Percentiles rank a stretch among this genome's conserved stretches.
Conservation (phyloP, 2,888 invertebrate species). For the Phaedon cochleariae region DNA sequence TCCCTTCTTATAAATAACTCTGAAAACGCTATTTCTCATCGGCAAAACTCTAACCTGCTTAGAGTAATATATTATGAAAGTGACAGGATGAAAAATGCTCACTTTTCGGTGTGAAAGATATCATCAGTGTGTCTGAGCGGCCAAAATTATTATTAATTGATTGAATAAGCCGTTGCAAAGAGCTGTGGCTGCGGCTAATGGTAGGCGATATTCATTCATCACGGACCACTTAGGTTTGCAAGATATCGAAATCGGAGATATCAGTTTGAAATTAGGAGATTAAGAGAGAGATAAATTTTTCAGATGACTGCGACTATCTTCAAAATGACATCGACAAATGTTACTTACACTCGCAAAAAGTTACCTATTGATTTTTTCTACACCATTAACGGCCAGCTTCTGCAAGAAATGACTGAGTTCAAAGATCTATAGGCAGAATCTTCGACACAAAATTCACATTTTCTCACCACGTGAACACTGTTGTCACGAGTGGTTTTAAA, state of each 20-base stretch:
- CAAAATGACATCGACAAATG: no score
- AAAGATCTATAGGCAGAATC: no score
- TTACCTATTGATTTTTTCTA: no score
- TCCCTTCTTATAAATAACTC: background rate
- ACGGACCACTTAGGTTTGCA: background rate
- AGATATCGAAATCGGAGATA: background rate
- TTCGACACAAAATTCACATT: no score
- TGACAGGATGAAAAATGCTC: slow-evolving; percentile 60
- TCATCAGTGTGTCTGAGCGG: slow-evolving; percentile 12
- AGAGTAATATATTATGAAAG: slow-evolving; percentile 53
- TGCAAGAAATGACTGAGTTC: no score
- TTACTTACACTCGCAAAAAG: no score
- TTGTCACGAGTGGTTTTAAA: no score
- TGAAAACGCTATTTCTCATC: slow-evolving; percentile 23
- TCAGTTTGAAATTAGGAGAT: background rate
- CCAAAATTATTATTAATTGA: slow-evolving; percentile 32
- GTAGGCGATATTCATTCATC: background rate
- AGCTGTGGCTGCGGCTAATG: background rate
- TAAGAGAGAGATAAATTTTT: no score
- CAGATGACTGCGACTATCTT: no score
- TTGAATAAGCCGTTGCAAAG: background rate
- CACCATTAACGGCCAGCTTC: no score
- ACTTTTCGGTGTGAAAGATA: slow-evolving; percentile 43
- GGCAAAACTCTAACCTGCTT: slow-evolving; percentile 44
- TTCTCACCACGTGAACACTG: no score